phyloP scores from a whole-genome alignment of 2,888 invertebrate genomes.

The Brachyptera putata region DNA sequence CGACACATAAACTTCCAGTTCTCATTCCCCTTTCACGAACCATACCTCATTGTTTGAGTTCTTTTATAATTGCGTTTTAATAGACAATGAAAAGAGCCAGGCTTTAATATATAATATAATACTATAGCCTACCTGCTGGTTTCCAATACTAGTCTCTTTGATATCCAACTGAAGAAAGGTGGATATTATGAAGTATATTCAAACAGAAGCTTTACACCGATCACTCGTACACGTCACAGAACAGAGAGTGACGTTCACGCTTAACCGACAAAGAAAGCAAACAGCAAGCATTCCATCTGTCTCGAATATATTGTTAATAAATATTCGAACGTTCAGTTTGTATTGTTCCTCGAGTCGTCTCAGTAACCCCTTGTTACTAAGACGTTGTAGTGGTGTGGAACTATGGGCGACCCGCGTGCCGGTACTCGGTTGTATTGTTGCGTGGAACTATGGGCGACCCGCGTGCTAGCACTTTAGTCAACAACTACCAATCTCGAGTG shows the following conservation, averaged over 20 bases:
- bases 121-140: conserved; percentile 25
- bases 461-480: not conserved
- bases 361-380: conserved; percentile 15
- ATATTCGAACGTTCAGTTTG: not conserved
- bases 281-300: conserved; percentile 21
- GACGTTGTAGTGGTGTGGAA: conserved; percentile 12
- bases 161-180: conserved; percentile 21
- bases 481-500: not conserved
- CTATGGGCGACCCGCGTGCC: conserved; percentile 16
- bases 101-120: conserved; percentile 17
- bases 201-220: conserved; percentile 24
- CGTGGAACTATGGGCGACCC: too few species aligned
- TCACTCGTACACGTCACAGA: conserved; percentile 5
- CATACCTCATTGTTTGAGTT: conserved; percentile 27
- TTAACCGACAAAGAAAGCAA: conserved; percentile 23
- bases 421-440: conserved; percentile 5
- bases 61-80: conserved; percentile 31
- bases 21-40: not conserved
- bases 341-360: conserved; percentile 3
- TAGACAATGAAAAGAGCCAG: conserved; percentile 29
- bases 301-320: conserved; percentile 17
- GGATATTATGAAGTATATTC: conserved; percentile 15
- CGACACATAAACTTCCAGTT: conserved; percentile 21
- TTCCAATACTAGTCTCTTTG: conserved; percentile 22
- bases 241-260: conserved; percentile 25